Percentiles rank a stretch among this genome's conserved stretches.
Conservation (phyloP, 2,888 invertebrate species). For the Harpalus rufipes region DNA sequence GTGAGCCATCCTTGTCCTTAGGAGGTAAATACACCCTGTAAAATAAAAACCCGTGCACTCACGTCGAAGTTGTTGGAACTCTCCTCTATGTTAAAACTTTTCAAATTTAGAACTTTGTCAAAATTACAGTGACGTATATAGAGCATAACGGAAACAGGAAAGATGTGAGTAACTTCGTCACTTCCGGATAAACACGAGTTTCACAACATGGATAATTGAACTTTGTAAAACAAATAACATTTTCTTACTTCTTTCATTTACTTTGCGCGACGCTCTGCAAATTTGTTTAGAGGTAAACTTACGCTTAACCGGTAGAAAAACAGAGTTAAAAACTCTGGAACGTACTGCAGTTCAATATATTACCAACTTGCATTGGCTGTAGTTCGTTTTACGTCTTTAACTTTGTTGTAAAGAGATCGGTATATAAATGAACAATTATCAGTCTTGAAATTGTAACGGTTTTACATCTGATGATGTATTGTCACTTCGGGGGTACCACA, state of each 20-base stretch:
- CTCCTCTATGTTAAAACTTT: constrained; percentile 60
- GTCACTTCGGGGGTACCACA: no score
- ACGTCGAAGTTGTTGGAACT: constrained; percentile 50
- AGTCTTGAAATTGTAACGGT: no score
- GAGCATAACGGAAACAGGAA: constrained; percentile 56
- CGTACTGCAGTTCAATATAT: background rate
- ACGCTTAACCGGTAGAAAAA: background rate
- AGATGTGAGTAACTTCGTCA: constrained; percentile 52
- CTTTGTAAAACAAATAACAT: constrained; percentile 24
- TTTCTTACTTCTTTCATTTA: constrained; percentile 36
- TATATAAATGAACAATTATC: no score
- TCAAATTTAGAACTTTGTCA: constrained; percentile 65
- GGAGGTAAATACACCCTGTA: background rate
- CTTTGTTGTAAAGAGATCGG: no score
- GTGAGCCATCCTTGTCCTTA: no score
- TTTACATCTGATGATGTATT: no score
- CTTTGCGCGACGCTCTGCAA: background rate
- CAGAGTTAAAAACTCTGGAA: background rate
- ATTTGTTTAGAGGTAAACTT: constrained; percentile 1
- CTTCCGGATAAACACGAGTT: constrained; percentile 39
- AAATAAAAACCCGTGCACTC: constrained; percentile 6
- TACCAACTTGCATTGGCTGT: background rate
- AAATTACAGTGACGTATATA: constrained; percentile 63
- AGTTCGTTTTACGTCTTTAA: no score
- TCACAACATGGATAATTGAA: constrained; percentile 52